Conservation (phyloP, 2,797 vertebrate species). For the Enteromius thamalakanensis region DNA sequence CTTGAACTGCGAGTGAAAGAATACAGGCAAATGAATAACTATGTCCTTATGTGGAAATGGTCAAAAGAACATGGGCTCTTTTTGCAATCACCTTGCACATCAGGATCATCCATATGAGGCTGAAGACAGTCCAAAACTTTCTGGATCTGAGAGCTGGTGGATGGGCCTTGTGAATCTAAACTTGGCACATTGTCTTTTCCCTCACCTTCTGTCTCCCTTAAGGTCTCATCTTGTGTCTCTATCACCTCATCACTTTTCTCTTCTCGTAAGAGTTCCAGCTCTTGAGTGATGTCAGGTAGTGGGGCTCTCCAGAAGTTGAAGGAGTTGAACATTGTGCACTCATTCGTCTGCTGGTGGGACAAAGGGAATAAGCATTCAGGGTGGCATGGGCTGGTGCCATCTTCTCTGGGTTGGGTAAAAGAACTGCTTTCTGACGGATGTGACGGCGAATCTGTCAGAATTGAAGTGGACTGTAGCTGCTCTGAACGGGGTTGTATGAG, state of each 20-base stretch:
- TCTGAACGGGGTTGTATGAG: slow-evolving; percentile 7
- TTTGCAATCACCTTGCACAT: slow-evolving; percentile 83
- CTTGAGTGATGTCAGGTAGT: slow-evolving; percentile 87
- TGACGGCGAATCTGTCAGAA: background rate
- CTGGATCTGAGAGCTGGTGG: slow-evolving; percentile 86
- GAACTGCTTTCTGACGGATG: background rate
- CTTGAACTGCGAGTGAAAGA: slow-evolving; percentile 79
- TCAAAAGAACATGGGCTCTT: slow-evolving; percentile 16
- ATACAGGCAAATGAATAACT: background rate
- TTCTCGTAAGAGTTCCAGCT: slow-evolving; percentile 81
- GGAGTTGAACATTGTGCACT: slow-evolving; percentile 77
- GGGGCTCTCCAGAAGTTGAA: slow-evolving; percentile 88
- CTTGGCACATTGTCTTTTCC: slow-evolving; percentile 10
- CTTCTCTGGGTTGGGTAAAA: slow-evolving; percentile 49
- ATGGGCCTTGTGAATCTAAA: slow-evolving; percentile 66
- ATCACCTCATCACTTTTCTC: slow-evolving; percentile 58
- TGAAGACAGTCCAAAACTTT: slow-evolving; percentile 89
- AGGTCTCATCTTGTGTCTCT: slow-evolving; percentile 36
- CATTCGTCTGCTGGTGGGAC: slow-evolving; percentile 68
- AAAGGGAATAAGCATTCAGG: background rate
- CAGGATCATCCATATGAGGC: slow-evolving; percentile 85
- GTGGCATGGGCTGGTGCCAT: slow-evolving; percentile 2
- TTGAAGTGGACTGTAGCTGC: background rate
- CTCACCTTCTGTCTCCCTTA: slow-evolving; percentile 13
- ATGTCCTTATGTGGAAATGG: background rate